A percentile compares a stretch with the other conserved stretches of the same genome.
phyloP scores from a whole-genome alignment of 2,888 invertebrate genomes.

The Gastrophysa polygoni region DNA sequence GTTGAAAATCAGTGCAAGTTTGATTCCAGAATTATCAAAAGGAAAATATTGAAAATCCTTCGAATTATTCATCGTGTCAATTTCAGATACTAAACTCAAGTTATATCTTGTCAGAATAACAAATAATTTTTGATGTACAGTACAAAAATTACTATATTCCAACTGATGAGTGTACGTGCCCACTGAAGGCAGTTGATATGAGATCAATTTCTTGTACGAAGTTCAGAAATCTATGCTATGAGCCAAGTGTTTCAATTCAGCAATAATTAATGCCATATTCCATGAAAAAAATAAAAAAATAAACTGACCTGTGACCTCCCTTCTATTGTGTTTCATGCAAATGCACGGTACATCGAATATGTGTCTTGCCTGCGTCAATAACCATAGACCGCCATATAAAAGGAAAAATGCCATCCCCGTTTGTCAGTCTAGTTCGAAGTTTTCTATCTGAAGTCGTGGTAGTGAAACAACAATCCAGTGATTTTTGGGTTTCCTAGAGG shows the following conservation, averaged over 20 bases:
- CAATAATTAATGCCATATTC: neutral
- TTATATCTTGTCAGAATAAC: no score
- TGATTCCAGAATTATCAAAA: no score
- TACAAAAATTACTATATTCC: no score
- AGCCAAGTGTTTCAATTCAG: neutral
- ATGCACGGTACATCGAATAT: neutral
- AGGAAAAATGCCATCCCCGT: neutral
- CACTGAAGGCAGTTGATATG: no score
- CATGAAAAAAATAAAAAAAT: neutral
- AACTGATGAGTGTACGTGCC: no score
- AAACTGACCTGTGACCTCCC: slow-evolving; percentile 7
- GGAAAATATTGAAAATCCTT: no score
- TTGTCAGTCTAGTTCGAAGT: neutral
- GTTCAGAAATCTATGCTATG: neutral
- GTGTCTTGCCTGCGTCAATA: neutral
- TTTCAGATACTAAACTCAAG: no score
- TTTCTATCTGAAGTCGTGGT: neutral
- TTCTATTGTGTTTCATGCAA: slow-evolving; percentile 15
- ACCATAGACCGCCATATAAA: slow-evolving; percentile 4
- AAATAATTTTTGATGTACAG: no score
- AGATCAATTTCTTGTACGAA: no score
- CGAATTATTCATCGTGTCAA: no score
- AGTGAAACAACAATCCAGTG: neutral
- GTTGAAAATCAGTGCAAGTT: no score
- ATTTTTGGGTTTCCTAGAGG: neutral